Evolutionary conservation across 2,888 invertebrate species (phyloP).

Genomic region (Netelia virgata): DNA sequence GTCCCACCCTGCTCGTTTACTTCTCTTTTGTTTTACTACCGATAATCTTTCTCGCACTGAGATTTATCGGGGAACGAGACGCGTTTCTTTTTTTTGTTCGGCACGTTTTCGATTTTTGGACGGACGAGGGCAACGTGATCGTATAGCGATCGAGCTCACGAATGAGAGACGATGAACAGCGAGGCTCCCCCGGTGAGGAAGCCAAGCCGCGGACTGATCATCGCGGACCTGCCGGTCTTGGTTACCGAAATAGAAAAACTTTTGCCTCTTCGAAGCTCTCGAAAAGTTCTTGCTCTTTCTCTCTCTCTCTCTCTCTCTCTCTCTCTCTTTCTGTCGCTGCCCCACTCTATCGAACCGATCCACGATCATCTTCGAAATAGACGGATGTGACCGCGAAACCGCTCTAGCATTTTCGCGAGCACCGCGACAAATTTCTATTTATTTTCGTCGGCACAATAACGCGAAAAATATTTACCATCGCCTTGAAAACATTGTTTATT

Average conservation of each 20-base stretch:
- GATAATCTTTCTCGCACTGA: background rate
- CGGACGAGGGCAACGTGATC: background rate
- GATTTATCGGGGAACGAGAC: background rate
- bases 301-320: constrained; percentile 35
- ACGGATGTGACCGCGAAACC: constrained; percentile 52
- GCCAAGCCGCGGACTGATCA: constrained; percentile 81
- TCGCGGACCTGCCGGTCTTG: constrained; percentile 77
- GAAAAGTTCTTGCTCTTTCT: constrained; percentile 70
- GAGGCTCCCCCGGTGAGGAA: constrained; percentile 77
- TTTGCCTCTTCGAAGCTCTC: constrained; percentile 53
- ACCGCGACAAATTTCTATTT: constrained; percentile 60
- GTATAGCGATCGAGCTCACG: constrained; percentile 17
- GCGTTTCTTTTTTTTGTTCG: constrained; percentile 9
- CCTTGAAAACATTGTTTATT: background rate
- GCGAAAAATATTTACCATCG: constrained; percentile 1
- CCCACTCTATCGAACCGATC: constrained; percentile 41
- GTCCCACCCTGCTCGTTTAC: background rate
- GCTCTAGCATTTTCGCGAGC: constrained; percentile 61
- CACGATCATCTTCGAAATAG: constrained; percentile 55
- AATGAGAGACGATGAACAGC: constrained; percentile 31
- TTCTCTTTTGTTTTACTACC: background rate
- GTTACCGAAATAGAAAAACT: constrained; percentile 82
- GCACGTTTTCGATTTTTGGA: background rate
- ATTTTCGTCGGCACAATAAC: constrained; percentile 35
- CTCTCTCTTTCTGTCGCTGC: constrained; percentile 27